Evolutionary conservation across 2,888 invertebrate species (phyloP), one percentile per base, ranked within the genome.

Genomic region (Cryptocephalus primarius): DNA sequence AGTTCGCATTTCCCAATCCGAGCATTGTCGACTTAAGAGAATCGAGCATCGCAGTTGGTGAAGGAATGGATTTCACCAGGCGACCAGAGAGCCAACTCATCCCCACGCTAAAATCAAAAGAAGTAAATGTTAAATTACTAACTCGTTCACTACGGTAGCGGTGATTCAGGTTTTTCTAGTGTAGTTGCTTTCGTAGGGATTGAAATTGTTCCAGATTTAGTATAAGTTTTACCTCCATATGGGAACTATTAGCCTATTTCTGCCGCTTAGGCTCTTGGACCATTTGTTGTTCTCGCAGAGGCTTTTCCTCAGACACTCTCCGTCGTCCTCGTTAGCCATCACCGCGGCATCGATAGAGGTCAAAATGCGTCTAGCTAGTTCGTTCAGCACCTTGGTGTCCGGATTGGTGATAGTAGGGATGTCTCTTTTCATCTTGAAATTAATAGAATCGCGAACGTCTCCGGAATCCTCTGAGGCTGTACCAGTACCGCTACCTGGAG

Each of bases 81-180:
- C 70, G 70, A 1, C 84, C 80, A 0, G 82, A 80, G 8, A 81
- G 66, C 85, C 85, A 87, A 49, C 85, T 83, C 68, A 85, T 78
- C n/a, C 84, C 85, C 49, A 83, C 75, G 62, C 86, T 86, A 22
- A 22, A 22, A 22, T 22, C 22, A 68, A n/a, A 68, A 69, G 55
- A 50, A 48, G 14, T 31, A 11, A 39, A 41, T n/a, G n/a, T n/a
- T n/a, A n/a, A n/a, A n/a, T n/a, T n/a, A n/a, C n/a, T n/a, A 40
- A 39, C 40, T n/a, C n/a, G n/a, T n/a, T n/a, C n/a, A n/a, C n/a
- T n/a, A n/a, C n/a, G n/a, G n/a, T n/a, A n/a, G n/a, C n/a, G n/a
- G n/a, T n/a, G n/a, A n/a, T n/a, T n/a, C n/a, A n/a, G n/a, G n/a
- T n/a, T n/a, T n/a, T n/a, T n/a, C n/a, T n/a, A n/a, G n/a, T n/a